phyloP scores from a whole-genome alignment of 2,113 vertebrate species.

The Mastomys coucha region DNA sequence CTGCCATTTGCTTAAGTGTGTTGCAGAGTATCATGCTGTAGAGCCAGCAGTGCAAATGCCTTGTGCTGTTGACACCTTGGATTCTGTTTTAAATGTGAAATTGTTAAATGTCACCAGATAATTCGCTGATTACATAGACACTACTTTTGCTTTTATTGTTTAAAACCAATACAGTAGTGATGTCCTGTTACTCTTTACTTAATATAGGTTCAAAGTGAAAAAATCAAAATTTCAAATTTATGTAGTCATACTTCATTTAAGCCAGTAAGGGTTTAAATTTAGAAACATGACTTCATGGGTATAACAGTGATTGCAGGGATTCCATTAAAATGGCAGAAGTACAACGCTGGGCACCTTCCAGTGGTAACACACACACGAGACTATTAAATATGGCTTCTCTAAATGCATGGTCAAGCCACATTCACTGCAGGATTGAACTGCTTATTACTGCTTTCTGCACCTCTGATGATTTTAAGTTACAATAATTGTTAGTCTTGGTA shows the following conservation, averaged over 20 bases:
- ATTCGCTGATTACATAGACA: constrained; percentile 18
- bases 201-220: constrained; percentile 14
- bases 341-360: constrained; percentile 15
- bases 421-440: constrained; percentile 49
- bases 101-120: constrained; percentile 45
- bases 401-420: constrained; percentile 36
- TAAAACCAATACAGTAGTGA: constrained; percentile 34
- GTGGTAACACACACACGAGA: constrained; percentile 58
- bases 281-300: constrained; percentile 18
- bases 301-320: background rate
- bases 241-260: background rate
- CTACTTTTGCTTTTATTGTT: constrained; percentile 48
- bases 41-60: constrained; percentile 49
- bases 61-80: constrained; percentile 18
- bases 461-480: constrained; percentile 62
- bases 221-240: constrained; percentile 50
- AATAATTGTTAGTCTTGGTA: constrained; percentile 62
- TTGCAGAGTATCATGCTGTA: constrained; percentile 50
- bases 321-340: constrained; percentile 43
- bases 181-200: constrained; percentile 6
- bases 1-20: constrained; percentile 61
- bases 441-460: constrained; percentile 65
- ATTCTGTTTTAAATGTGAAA: constrained; percentile 41
- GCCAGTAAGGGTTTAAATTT: constrained; percentile 35
- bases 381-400: constrained; percentile 48